Evolutionary conservation across 2,888 invertebrate genomes (phyloP).

Genomic region (Latrodectus hesperus): DNA sequence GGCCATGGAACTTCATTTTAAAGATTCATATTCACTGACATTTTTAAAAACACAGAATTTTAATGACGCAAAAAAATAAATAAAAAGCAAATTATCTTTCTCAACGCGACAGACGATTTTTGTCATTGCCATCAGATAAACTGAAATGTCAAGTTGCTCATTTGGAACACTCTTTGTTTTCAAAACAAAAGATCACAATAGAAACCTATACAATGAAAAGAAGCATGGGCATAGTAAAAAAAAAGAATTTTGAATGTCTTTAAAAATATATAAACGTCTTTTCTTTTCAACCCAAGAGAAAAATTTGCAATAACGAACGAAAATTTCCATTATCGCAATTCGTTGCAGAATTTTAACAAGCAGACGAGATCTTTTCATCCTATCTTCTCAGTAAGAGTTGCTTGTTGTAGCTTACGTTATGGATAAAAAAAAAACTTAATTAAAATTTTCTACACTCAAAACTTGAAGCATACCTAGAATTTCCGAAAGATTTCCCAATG

Average conservation of each 20-base stretch:
- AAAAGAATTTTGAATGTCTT: too few relatives aligned
- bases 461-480: background rate
- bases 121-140: constrained; percentile 33
- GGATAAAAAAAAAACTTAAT: background rate
- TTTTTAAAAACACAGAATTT: background rate
- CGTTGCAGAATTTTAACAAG: constrained; percentile 46
- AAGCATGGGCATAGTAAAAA: background rate
- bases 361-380: constrained; percentile 15
- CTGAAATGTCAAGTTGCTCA: constrained; percentile 46
- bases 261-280: background rate
- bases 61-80: background rate
- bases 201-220: background rate
- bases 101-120: background rate
- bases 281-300: constrained; percentile 14
- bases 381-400: background rate
- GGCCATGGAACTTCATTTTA: too few relatives aligned
- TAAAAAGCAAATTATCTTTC: background rate
- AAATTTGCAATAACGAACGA: constrained; percentile 36
- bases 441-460: background rate
- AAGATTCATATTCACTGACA: too few relatives aligned
- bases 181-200: constrained; percentile 34
- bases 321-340: constrained; percentile 41
- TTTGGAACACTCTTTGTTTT: constrained; percentile 24
- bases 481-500: constrained; percentile 1
- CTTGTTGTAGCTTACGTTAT: too few relatives aligned